Base-by-base conservation (phyloP, 92 coral and sea anemone species). In the Epizoanthus illoricatus region DNA sequence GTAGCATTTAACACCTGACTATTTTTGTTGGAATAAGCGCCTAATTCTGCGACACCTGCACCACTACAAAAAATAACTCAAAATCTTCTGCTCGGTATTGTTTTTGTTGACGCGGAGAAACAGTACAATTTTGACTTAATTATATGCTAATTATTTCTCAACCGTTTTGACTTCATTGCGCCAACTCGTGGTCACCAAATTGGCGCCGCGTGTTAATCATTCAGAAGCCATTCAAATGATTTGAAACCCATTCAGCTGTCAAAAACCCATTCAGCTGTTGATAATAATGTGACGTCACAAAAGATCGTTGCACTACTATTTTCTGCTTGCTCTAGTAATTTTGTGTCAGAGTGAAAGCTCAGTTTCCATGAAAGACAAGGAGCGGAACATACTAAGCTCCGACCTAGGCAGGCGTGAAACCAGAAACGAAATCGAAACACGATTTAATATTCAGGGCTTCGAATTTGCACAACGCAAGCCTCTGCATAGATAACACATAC, bases 171-270 rank as follows among this genome's bases (percentile, higher is more conserved):
- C 6, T 63, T 62, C 47, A 75, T 59, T 75, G 69, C 80, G 24
- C 68, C 60, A 78, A 63, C 82, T 78, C 82, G 82, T 78, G 82
- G 82, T 78, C 43, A 61, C 61, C 71, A 78, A 78, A 62, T 78
- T 78, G 58, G 59, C 82, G 71, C 82, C 82, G 82, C 82, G 82
- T 78, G 82, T 78, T 78, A 61, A 78, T 78, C 71, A 78, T 78
- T 78, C 82, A 78, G 82, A 78, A 78, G 24, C 69, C 57, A 63
- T 78, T 78, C 57, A 78, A 63, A 78, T 62, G 42, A 61, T 78
- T 78, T 43, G 71, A 78, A 78, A 63, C 65, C 82, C 82, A 78
- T 78, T 78, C 82, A 78, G 71, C 82, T 78, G 82, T 78, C 82
- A 78, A 62, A 78, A 78, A 78, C 71, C 71, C 82, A 63, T 62